phyloP scores from a whole-genome alignment of 1,140 invertebrate species.

The Trypoxylus dichotomus region DNA sequence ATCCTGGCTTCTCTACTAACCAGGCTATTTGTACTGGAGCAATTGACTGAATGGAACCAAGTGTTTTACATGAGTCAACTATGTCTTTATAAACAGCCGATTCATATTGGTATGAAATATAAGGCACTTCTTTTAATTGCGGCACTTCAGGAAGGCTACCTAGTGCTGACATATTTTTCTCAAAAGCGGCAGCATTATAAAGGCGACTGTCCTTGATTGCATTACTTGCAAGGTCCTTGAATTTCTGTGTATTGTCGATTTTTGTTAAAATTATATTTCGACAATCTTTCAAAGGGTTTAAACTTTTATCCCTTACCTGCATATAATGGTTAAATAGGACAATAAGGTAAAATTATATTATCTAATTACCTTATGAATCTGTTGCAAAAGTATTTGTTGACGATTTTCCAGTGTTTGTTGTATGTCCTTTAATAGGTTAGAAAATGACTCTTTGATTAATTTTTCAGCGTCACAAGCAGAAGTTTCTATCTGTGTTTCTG shows the following conservation, averaged over 20 bases:
- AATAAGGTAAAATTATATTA: not conserved
- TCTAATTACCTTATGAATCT: constrained; percentile 33
- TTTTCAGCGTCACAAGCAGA: constrained; percentile 39
- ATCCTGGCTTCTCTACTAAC: constrained; percentile 42
- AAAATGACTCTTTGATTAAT: constrained; percentile 41
- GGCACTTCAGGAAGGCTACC: constrained; percentile 45
- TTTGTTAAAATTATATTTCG: constrained; percentile 39
- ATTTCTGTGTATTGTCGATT: constrained; percentile 38
- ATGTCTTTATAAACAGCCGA: constrained; percentile 36
- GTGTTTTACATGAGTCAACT: constrained; percentile 36
- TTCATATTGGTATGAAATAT: constrained; percentile 44
- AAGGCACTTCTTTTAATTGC: constrained; percentile 47
- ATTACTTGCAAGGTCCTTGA: constrained; percentile 31
- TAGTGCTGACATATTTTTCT: constrained; percentile 37
- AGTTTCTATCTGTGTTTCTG: constrained; percentile 39
- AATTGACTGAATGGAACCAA: constrained; percentile 42
- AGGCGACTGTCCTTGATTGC: constrained; percentile 32
- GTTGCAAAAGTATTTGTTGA: constrained; percentile 37
- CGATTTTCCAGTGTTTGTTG: constrained; percentile 37
- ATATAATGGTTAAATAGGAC: not conserved
- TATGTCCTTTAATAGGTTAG: constrained; percentile 37
- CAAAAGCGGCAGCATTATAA: constrained; percentile 33
- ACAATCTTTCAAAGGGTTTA: constrained; percentile 40
- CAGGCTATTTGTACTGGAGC: constrained; percentile 45
- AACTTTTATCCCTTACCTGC: constrained; percentile 40